These are phyloP conservation scores for Nipponacmea schrenckii DNA, from an alignment of 2,888 invertebrate species.

Conservation along the genomic window DNA sequence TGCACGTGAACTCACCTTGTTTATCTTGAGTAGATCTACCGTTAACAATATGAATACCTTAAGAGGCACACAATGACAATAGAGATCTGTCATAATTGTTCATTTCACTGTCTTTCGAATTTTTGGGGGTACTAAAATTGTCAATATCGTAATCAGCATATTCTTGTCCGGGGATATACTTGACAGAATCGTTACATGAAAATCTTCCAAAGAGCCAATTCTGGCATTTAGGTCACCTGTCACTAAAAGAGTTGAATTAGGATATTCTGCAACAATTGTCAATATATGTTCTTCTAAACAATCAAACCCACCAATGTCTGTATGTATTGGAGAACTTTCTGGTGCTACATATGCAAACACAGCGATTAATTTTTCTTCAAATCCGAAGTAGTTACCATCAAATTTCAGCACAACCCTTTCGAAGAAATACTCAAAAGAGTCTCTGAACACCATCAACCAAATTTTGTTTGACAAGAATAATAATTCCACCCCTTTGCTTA, in stretches of 20 bases:
- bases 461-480: too few relatives aligned
- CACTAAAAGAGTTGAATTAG: background rate
- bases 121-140: background rate
- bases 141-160: background rate
- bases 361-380: background rate
- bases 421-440: too few relatives aligned
- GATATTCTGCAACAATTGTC: background rate
- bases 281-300: background rate
- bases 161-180: background rate
- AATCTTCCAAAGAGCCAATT: background rate
- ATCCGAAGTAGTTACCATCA: background rate
- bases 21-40: background rate
- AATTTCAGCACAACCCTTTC: background rate
- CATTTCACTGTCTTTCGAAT: background rate
- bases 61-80: background rate
- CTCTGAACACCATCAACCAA: too few relatives aligned
- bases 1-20: background rate
- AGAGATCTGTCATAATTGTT: background rate
- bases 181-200: slow-evolving; percentile 1
- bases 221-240: background rate
- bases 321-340: background rate
- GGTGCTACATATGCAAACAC: background rate
- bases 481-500: too few relatives aligned
- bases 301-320: background rate
- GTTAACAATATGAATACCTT: background rate